Evolutionary conservation across 2,888 invertebrate genomes (phyloP).

Genomic region (Oegoconia quadripuncta): DNA sequence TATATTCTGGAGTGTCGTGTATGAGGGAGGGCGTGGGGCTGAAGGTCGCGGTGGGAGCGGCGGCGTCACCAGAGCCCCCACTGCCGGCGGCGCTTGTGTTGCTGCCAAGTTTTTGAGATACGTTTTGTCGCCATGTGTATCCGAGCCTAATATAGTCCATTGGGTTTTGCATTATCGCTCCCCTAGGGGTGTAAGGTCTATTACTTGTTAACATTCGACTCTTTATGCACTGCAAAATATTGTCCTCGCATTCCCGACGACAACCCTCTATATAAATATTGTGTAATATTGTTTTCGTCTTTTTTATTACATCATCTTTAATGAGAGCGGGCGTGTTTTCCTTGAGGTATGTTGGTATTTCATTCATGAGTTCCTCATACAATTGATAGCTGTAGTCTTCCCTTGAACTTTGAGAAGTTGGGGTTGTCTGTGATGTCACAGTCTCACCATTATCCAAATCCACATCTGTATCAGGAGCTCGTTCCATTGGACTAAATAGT

Average conservation of each 20-base stretch:
- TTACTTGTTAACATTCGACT: slow-evolving; percentile 11
- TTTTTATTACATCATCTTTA: slow-evolving; percentile 36
- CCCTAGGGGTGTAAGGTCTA: slow-evolving; percentile 15
- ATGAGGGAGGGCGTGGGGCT: slow-evolving; percentile 13
- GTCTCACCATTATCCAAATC: slow-evolving; percentile 7
- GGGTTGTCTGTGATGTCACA: slow-evolving; percentile 17
- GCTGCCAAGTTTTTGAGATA: not conserved
- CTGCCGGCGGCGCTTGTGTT: slow-evolving; percentile 3
- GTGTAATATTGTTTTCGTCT: slow-evolving; percentile 32
- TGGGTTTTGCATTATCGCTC: slow-evolving; percentile 35
- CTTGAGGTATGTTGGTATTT: slow-evolving; percentile 39
- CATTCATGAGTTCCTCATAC: slow-evolving; percentile 47
- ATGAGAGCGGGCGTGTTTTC: slow-evolving; percentile 32
- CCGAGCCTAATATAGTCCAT: slow-evolving; percentile 36
- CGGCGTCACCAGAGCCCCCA: not conserved
- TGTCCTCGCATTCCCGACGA: slow-evolving; percentile 27
- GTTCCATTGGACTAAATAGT: slow-evolving; percentile 27
- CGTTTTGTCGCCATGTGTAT: slow-evolving; percentile 16
- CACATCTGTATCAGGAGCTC: not conserved
- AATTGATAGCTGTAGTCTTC: slow-evolving; percentile 28
- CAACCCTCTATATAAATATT: slow-evolving; percentile 32
- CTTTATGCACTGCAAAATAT: slow-evolving; percentile 23
- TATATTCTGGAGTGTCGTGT: slow-evolving; percentile 53
- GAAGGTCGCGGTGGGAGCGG: slow-evolving; percentile 12
- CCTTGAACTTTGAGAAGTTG: slow-evolving; percentile 22